Percentiles rank a stretch among this genome's conserved stretches.
phyloP scores from a whole-genome alignment of 2,113 vertebrate species.

The Colaptes auratus region DNA sequence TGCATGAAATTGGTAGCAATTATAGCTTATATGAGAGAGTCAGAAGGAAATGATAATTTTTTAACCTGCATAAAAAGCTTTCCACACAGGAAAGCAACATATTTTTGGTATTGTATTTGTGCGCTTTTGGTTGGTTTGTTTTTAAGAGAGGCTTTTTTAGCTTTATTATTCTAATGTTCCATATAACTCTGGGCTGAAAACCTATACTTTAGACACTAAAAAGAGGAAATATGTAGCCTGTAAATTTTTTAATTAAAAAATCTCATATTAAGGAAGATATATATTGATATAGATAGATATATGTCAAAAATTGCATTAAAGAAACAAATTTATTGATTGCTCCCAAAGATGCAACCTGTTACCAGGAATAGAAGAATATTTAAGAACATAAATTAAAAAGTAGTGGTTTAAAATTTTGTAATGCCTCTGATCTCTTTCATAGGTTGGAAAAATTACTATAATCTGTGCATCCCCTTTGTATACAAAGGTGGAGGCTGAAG shows the following conservation, averaged over 20 bases:
- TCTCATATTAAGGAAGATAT: not conserved
- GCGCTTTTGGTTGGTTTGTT: not conserved
- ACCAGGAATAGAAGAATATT: not conserved
- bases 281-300: not conserved
- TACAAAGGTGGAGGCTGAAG: not conserved
- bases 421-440: not conserved
- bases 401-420: not conserved
- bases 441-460: not conserved
- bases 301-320: not conserved
- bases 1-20: not conserved
- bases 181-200: not conserved
- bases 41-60: not conserved
- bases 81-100: not conserved
- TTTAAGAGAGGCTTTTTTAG: not conserved
- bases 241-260: not conserved
- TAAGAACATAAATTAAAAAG: not conserved
- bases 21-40: not conserved
- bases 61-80: not conserved
- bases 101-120: not conserved
- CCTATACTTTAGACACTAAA: not conserved
- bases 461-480: not conserved
- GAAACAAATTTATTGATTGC: not conserved
- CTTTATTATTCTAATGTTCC: not conserved
- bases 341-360: not conserved
- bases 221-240: not conserved